These are phyloP conservation scores for Crocidura indochinensis DNA, from an alignment of 2,797 vertebrate genomes.

Conservation along the genomic window DNA sequence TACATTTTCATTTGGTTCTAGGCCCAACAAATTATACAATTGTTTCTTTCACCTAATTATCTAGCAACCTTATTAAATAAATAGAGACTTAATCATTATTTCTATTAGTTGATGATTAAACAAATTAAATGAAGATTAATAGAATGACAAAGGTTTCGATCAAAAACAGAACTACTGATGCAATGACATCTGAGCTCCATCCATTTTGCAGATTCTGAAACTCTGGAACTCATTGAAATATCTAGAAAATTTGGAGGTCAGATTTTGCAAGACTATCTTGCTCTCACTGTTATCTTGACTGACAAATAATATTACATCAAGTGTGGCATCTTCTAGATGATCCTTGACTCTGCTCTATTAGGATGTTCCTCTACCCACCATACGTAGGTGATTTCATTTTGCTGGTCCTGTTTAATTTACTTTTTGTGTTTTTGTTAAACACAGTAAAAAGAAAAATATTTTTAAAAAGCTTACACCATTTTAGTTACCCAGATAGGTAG, in stretches of 20 bases:
- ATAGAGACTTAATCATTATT: neutral
- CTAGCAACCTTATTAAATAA: neutral
- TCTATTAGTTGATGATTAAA: neutral
- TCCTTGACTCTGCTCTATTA: neutral
- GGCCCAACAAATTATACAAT: neutral
- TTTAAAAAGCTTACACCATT: neutral
- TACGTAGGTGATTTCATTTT: neutral
- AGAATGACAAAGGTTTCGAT: slow-evolving; percentile 1
- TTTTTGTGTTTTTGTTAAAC: too few relatives aligned
- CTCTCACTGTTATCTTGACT: neutral
- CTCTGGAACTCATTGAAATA: neutral
- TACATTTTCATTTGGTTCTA: neutral
- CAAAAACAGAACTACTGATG: neutral
- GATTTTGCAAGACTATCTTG: neutral
- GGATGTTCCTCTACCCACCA: neutral
- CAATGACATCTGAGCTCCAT: neutral
- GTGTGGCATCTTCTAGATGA: neutral
- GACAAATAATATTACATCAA: neutral
- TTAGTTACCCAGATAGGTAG: neutral
- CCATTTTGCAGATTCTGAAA: neutral
- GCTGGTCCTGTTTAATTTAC: too few relatives aligned
- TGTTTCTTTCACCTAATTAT: slow-evolving; percentile 4
- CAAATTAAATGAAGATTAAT: neutral
- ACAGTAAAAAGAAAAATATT: too few relatives aligned
- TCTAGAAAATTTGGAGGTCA: slow-evolving; percentile 3